Evolutionary conservation across 1,140 invertebrate genomes (phyloP), one percentile per base, ranked within the genome.

Genomic region (Plodia interpunctella): DNA sequence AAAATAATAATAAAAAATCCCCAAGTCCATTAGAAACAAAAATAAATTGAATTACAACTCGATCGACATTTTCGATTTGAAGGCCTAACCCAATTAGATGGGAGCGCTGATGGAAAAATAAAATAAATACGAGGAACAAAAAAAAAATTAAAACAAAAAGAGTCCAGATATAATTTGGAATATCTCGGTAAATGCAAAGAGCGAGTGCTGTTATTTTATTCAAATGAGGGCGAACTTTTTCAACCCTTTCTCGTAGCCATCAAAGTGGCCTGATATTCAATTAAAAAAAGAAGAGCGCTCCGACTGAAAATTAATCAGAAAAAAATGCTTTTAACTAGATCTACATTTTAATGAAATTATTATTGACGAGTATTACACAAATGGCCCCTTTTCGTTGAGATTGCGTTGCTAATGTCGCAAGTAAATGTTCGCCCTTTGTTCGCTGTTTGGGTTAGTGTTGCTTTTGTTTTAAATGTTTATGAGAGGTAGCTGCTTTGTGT

Each of bases 291-390:
- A 85, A 86, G 80, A 89, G 80, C 75, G 66, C 50, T 62, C 74
- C 81, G 84, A 85, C 84, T 89, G 86, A 86, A 89, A 89, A 89
- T 89, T 89, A 89, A 89, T 89, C 86, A 89, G 84, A 89, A 89
- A 88, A n/a, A 89, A 89, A 89, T 87, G 86, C 86, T 89, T 89
- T 89, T 89, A 89, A 87, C 86, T 89, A 87, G 83, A 89, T 89
- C 86, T 89, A 89, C 86, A 89, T 89, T 89, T 89, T 87, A 85
- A 89, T 89, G 84, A 87, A 89, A 89, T 89, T 87, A 89, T 89
- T 89, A 88, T 88, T 88, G 84, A 88, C 80, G 80, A 85, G 78
- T 80, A 84, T 87, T 87, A 84, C 80, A 81, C 80, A 83, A 80
- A 78, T 77, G 73, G 75, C 63, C 70, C 68, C 59, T 72, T 68